Evolutionary conservation across 2,113 vertebrate genomes (phyloP).

Genomic region (Cercopithecus mona): DNA sequence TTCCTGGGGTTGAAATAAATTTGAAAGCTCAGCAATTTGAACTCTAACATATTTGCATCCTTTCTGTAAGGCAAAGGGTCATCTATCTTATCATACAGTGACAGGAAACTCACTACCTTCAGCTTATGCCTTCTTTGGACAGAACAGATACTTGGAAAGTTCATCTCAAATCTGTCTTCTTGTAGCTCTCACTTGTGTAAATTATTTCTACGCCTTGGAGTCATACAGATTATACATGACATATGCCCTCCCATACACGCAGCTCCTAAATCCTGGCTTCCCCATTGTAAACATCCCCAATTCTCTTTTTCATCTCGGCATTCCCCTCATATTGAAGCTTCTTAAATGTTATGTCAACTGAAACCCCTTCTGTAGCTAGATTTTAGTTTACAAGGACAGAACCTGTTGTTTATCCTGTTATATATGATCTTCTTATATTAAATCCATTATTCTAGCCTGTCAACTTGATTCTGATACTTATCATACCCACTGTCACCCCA

Average conservation of each 20-base stretch:
- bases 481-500: background rate
- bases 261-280: background rate
- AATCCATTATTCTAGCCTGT: background rate
- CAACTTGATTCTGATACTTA: background rate
- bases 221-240: background rate
- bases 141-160: background rate
- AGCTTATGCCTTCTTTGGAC: background rate
- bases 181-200: background rate
- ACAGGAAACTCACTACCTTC: background rate
- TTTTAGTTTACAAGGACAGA: conserved; percentile 29
- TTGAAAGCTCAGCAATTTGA: conserved; percentile 28
- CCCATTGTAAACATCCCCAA: background rate
- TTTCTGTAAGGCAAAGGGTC: background rate
- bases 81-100: background rate
- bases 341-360: background rate
- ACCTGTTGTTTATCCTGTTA: background rate
- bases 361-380: background rate
- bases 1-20: background rate
- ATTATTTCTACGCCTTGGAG: background rate
- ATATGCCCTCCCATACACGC: background rate
- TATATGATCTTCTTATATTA: conserved; percentile 35
- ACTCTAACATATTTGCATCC: background rate
- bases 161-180: conserved; percentile 4
- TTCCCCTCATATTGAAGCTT: background rate
- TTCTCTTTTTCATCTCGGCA: background rate